phyloP scores from a whole-genome alignment of 2,797 vertebrate genomes.

The Periophthalmus magnuspinnatus region DNA sequence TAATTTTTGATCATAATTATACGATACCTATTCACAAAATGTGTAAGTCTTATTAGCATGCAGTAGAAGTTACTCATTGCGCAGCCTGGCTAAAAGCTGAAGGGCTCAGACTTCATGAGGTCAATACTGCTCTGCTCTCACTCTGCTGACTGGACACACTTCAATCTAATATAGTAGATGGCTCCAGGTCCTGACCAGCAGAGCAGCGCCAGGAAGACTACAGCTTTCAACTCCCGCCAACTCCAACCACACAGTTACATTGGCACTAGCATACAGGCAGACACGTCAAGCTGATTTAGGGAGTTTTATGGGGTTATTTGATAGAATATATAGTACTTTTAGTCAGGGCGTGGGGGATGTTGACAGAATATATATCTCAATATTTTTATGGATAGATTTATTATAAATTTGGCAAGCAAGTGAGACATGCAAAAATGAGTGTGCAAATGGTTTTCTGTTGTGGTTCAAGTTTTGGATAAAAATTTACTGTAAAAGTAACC shows the following conservation, averaged over 20 bases:
- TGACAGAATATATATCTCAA: constrained; percentile 2
- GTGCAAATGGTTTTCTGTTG: too few species aligned
- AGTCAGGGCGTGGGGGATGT: constrained; percentile 17
- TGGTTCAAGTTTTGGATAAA: background rate
- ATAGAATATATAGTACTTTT: constrained; percentile 23
- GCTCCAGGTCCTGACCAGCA: constrained; percentile 53
- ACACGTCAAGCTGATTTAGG: constrained; percentile 9
- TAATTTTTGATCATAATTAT: too few species aligned
- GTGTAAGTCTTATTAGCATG: constrained; percentile 4
- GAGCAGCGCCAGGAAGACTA: constrained; percentile 50
- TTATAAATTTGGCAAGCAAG: too few species aligned
- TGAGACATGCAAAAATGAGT: too few species aligned
- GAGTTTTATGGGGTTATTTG: constrained; percentile 29
- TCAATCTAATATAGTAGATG: constrained; percentile 64
- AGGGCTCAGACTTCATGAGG: constrained; percentile 57
- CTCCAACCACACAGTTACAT: constrained; percentile 55
- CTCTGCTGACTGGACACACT: constrained; percentile 64
- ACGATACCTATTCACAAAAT: background rate
- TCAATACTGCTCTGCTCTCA: constrained; percentile 54
- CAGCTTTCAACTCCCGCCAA: constrained; percentile 68
- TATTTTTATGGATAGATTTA: background rate
- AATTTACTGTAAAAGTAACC: background rate
- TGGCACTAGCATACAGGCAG: constrained; percentile 36
- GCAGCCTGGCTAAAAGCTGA: constrained; percentile 34
- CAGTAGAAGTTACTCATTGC: constrained; percentile 26